Evolutionary conservation across 2,797 vertebrate genomes (phyloP), one percentile per base, ranked within the genome.

Genomic region (Scolopax rusticola): DNA sequence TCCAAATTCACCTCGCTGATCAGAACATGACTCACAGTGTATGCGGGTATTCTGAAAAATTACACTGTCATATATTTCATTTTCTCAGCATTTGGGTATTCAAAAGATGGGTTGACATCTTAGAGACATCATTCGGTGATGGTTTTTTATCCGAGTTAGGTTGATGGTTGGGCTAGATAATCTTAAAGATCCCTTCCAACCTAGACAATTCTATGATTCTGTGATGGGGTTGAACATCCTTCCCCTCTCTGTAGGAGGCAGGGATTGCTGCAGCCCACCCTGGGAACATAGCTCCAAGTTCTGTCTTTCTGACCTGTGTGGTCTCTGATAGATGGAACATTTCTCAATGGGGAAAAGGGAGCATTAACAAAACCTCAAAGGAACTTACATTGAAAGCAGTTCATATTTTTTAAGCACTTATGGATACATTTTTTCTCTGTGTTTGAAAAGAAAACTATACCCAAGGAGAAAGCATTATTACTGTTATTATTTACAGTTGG

Each of bases 21-120:
- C 70, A 79, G 77, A 93, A 68, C 41, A 41, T 53, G 59, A 93
- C 67, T 63, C 3, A 3, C 59, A 63, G 27, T 54, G 51, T 65
- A 43, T 1, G 1, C 19, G 67, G 50, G 38, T 89, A 59, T 0
- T 1, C 48, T 92, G 82, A 95, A 81, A 95, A 95, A 95, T 95
- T 70, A 64, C 71, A 19, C 48, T 91, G 89, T 67, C 64, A 70
- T 53, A 12, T 60, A 85, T 85, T 94, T 93, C 8, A 87, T 96
- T 96, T 93, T 89, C 89, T 87, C 60, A n/a, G 53, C 1, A 1
- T 91, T 68, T 60, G 56, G 47, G 60, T 48, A 48, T 48, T 48
- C 23, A 48, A 48, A 48, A 14, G 47, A 24, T 6, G 12, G 47
- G 47, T 24, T 48, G 47, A 14, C 47, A 24, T 24, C 47, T 48